Evolutionary conservation across 2,797 vertebrate genomes (phyloP).

Genomic region (Eutrigla gurnardus): DNA sequence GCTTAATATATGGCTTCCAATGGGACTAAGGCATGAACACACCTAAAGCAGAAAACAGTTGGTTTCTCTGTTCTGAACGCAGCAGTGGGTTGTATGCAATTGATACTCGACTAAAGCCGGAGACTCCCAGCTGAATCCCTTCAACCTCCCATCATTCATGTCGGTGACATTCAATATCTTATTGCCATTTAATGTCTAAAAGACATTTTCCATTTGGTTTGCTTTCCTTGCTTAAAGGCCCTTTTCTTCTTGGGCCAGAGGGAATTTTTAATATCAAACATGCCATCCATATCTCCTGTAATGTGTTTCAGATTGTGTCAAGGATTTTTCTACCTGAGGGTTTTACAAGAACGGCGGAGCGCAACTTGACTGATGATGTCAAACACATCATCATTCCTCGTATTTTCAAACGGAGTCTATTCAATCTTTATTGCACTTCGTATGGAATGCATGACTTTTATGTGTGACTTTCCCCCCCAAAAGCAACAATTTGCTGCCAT

Average conservation of each 20-base stretch:
- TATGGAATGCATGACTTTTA: slow-evolving; percentile 7
- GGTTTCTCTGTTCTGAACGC: neutral
- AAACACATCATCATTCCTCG: slow-evolving; percentile 24
- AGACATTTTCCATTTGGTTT: neutral
- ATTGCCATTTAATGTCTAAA: neutral
- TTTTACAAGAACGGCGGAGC: neutral
- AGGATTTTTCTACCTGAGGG: neutral
- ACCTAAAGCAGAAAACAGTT: neutral
- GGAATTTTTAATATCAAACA: slow-evolving; percentile 10
- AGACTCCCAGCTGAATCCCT: neutral
- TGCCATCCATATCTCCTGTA: neutral
- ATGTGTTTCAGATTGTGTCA: slow-evolving; percentile 9
- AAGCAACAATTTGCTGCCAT: slow-evolving; percentile 49
- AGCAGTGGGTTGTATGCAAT: neutral
- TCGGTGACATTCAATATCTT: neutral
- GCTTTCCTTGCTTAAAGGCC: neutral
- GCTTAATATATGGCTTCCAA: no score
- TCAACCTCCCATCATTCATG: slow-evolving; percentile 3
- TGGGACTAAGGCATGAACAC: neutral
- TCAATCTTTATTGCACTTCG: neutral
- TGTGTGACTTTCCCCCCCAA: slow-evolving; percentile 31
- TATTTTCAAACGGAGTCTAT: neutral
- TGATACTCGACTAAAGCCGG: neutral
- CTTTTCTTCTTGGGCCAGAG: neutral
- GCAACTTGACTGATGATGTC: neutral